Percentiles rank a stretch among this genome's conserved stretches.
Evolutionary conservation across 2,888 invertebrate genomes (phyloP).

Genomic region (Trichogramma evanescens): DNA sequence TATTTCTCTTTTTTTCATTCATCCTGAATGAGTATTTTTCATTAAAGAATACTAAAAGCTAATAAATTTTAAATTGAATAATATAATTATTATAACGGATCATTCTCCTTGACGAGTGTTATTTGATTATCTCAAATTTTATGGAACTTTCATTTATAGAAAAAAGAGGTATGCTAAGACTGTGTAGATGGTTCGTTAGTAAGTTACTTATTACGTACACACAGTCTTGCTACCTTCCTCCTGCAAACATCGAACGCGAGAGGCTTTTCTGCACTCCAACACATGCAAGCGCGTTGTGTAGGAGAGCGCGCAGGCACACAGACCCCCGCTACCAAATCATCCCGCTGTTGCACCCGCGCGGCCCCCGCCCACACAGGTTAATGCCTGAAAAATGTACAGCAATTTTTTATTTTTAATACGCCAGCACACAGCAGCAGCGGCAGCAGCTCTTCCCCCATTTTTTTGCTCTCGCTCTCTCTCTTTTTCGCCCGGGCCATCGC

Average conservation of each 20-base stretch:
- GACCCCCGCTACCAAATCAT: slow-evolving; percentile 28
- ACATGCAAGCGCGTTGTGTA: slow-evolving; percentile 4
- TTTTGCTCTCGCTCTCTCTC: slow-evolving; percentile 18
- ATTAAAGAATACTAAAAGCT: too few relatives aligned
- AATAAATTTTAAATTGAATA: too few relatives aligned
- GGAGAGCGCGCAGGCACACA: slow-evolving; percentile 9
- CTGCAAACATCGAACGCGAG: slow-evolving; percentile 24
- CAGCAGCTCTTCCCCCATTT: slow-evolving; percentile 6
- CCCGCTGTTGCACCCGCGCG: slow-evolving; percentile 19
- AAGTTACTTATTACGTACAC: too few relatives aligned
- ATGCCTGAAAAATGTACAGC: slow-evolving; percentile 48
- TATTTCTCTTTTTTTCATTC: too few relatives aligned
- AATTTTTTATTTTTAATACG: slow-evolving; percentile 46
- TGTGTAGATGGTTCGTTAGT: too few relatives aligned
- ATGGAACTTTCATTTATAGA: too few relatives aligned
- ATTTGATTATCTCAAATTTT: too few relatives aligned
- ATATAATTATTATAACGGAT: too few relatives aligned
- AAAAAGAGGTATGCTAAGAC: too few relatives aligned
- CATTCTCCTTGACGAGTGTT: too few relatives aligned
- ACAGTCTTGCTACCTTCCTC: slow-evolving; percentile 7
- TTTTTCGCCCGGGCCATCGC: slow-evolving; percentile 12
- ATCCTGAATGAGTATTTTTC: too few relatives aligned
- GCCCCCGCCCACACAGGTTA: slow-evolving; percentile 34
- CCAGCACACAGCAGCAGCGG: not conserved
- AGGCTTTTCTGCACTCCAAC: slow-evolving; percentile 31